Percentiles rank a stretch among this genome's conserved stretches.
These are phyloP conservation scores for Steinernema hermaphroditum DNA, from an alignment of 2,888 invertebrate species.

Conservation along the genomic window DNA sequence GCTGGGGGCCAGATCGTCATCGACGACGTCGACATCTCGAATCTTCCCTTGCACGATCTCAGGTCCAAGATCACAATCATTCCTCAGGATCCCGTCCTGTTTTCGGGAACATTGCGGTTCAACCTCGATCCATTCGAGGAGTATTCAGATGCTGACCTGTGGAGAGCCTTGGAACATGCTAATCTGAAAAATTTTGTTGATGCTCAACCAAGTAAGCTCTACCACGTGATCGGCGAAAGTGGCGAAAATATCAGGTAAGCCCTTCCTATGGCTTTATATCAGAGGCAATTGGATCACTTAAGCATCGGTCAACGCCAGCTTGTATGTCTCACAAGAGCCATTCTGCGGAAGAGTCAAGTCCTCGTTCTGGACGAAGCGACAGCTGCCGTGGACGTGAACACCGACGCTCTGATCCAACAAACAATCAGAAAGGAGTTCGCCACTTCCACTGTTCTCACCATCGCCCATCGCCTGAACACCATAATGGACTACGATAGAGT, in stretches of 20 bases:
- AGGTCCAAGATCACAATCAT: constrained; percentile 82
- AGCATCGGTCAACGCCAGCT: constrained; percentile 71
- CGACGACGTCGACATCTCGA: constrained; percentile 71
- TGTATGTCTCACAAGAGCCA: constrained; percentile 69
- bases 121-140: constrained; percentile 87
- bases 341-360: constrained; percentile 66
- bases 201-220: constrained; percentile 76
- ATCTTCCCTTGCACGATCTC: constrained; percentile 81
- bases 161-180: constrained; percentile 84
- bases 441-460: constrained; percentile 72
- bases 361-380: constrained; percentile 73
- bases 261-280: neutral
- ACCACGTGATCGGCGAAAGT: constrained; percentile 83
- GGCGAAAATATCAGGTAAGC: constrained; percentile 77
- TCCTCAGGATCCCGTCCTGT: constrained; percentile 72
- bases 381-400: constrained; percentile 68
- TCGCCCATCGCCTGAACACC: constrained; percentile 86
- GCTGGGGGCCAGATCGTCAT: constrained; percentile 52
- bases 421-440: constrained; percentile 77
- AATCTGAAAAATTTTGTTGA: constrained; percentile 84
- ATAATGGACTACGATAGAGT: constrained; percentile 79
- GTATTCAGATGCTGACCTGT: constrained; percentile 80
- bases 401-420: constrained; percentile 69
- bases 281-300: constrained; percentile 28
- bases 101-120: constrained; percentile 75